Conservation (phyloP, 2,888 invertebrate species). For the Hartigia nigra region DNA sequence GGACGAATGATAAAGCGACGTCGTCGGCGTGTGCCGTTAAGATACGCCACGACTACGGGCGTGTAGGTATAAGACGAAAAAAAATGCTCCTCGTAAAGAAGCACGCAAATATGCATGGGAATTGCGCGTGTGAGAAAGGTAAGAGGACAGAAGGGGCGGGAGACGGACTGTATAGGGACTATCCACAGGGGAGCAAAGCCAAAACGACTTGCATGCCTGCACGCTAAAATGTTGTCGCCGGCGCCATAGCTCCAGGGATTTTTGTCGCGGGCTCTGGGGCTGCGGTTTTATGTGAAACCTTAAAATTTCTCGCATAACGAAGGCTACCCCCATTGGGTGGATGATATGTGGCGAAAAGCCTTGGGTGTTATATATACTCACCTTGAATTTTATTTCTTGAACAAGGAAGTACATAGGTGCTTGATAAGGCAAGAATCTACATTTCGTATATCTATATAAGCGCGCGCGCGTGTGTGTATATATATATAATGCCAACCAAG, state of each 20-base stretch:
- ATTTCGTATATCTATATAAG: background rate
- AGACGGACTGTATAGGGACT: background rate
- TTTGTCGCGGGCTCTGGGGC: constrained; percentile 48
- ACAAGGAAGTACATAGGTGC: background rate
- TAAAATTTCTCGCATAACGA: constrained; percentile 50
- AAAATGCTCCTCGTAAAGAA: constrained; percentile 55
- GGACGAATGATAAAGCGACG: background rate
- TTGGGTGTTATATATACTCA: background rate
- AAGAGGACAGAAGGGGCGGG: constrained; percentile 15
- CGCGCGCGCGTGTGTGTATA: no score
- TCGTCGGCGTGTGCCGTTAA: background rate
- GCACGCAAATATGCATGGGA: constrained; percentile 56
- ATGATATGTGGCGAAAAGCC: constrained; percentile 37
- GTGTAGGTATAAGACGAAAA: constrained; percentile 35
- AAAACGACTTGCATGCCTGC: constrained; percentile 48
- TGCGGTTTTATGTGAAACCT: constrained; percentile 46
- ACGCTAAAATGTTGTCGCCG: constrained; percentile 44
- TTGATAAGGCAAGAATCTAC: background rate
- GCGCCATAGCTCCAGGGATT: constrained; percentile 51
- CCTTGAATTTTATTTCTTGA: background rate
- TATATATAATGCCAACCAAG: background rate
- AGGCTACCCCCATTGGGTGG: constrained; percentile 26
- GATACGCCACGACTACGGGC: constrained; percentile 9
- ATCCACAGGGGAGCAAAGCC: background rate
- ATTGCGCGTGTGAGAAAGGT: constrained; percentile 41